Evolutionary conservation across 2,888 invertebrate species (phyloP).

Genomic region (Anagyrus pseudococci): DNA sequence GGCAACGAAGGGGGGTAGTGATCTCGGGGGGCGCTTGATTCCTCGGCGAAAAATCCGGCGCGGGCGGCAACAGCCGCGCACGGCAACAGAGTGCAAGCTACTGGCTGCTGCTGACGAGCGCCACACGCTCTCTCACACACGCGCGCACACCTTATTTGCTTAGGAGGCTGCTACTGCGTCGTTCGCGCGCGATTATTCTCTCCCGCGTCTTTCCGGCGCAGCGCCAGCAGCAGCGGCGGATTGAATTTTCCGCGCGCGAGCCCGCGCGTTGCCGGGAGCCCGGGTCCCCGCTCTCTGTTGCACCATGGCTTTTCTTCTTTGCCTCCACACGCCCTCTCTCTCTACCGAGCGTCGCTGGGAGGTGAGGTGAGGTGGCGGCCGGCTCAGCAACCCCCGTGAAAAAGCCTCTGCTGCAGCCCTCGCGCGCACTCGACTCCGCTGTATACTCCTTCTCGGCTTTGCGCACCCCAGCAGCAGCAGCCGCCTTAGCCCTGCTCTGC

Average conservation of each 20-base stretch:
- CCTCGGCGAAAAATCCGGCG: slow-evolving; percentile 15
- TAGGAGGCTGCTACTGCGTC: slow-evolving; percentile 2
- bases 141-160: slow-evolving; percentile 35
- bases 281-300: not conserved
- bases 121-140: not conserved
- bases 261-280: not conserved
- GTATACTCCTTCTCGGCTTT: no score
- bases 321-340: not conserved
- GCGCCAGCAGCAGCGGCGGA: no score
- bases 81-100: slow-evolving; percentile 21
- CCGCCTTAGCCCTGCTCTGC: slow-evolving; percentile 3
- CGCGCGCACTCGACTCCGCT: no score
- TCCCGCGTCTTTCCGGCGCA: no score
- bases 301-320: not conserved
- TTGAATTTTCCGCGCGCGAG: slow-evolving; percentile 33
- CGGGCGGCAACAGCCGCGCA: slow-evolving; percentile 19
- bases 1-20: slow-evolving; percentile 23
- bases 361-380: no score
- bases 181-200: slow-evolving; percentile 20
- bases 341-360: not conserved
- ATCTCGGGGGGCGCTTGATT: slow-evolving; percentile 17
- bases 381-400: no score
- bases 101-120: not conserved
- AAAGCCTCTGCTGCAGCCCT: no score
- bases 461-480: no score